phyloP scores from a whole-genome alignment of 2,888 invertebrate species.

The Pemphredon lugubris region DNA sequence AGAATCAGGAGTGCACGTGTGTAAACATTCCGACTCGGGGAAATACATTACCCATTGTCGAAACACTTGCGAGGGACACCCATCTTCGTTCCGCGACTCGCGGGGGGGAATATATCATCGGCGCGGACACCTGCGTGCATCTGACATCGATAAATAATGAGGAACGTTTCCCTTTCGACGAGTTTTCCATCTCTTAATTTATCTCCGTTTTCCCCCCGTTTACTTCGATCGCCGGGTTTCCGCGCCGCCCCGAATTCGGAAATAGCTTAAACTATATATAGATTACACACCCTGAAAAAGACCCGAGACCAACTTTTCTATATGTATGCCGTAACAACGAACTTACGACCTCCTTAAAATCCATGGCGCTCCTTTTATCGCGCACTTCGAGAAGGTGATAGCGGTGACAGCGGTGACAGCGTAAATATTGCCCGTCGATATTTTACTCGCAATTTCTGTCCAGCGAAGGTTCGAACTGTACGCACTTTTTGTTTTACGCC shows the following conservation, averaged over 20 bases:
- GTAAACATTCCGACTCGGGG: constrained; percentile 29
- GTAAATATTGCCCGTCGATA: constrained; percentile 17
- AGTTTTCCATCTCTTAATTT: constrained; percentile 4
- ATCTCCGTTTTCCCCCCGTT: constrained; percentile 32
- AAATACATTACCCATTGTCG: constrained; percentile 18
- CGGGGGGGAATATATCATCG: constrained; percentile 10
- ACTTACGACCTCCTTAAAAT: constrained; percentile 50
- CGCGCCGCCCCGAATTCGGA: constrained; percentile 38
- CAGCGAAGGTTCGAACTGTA: too few species aligned
- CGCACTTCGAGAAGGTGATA: not conserved
- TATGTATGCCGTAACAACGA: constrained; percentile 34
- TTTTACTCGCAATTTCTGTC: too few species aligned
- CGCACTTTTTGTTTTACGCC: too few species aligned
- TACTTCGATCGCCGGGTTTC: constrained; percentile 18
- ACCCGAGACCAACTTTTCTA: constrained; percentile 30
- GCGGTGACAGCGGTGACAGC: too few species aligned
- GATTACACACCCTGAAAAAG: constrained; percentile 21
- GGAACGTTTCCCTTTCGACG: constrained; percentile 10
- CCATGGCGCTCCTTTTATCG: constrained; percentile 33
- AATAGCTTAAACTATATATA: constrained; percentile 62
- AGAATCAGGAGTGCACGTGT: constrained; percentile 34
- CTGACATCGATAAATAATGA: constrained; percentile 57
- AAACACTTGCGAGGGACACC: constrained; percentile 29
- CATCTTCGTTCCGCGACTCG: too few species aligned
- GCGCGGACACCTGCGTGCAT: constrained; percentile 62